Conservation (phyloP, 2,797 vertebrate species). For the Silurus lanzhouensis region DNA sequence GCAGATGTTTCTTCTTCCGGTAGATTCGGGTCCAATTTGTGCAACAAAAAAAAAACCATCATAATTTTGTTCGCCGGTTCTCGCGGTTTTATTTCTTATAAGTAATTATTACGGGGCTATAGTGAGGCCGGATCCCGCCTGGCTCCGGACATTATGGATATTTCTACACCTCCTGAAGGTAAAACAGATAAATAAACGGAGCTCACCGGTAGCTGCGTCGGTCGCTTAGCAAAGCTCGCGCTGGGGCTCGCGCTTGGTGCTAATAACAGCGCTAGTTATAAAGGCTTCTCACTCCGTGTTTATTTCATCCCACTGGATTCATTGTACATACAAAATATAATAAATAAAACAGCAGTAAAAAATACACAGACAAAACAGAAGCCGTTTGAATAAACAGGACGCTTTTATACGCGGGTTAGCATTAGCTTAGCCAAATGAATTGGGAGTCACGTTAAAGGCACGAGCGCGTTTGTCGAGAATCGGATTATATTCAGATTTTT, state of each 20-base stretch:
- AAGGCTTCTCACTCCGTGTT: neutral
- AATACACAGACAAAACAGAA: neutral
- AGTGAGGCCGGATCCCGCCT: neutral
- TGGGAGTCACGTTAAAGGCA: neutral
- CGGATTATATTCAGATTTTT: no score
- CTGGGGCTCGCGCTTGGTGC: constrained; percentile 5
- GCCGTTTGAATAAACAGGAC: neutral
- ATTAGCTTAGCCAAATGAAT: constrained; percentile 14
- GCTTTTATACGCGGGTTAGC: constrained; percentile 16
- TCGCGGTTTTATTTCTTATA: neutral
- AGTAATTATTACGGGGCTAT: neutral
- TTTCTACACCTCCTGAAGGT: constrained; percentile 74
- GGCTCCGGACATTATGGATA: constrained; percentile 65
- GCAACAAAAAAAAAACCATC: neutral
- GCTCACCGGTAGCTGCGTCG: neutral
- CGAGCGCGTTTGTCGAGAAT: neutral
- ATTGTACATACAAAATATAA: neutral
- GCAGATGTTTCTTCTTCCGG: constrained; percentile 22
- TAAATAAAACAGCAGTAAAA: neutral
- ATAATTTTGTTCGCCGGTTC: neutral
- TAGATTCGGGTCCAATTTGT: constrained; percentile 29
- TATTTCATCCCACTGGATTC: neutral
- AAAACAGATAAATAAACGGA: neutral
- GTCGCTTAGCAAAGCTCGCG: neutral
- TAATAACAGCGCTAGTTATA: neutral